Percentiles rank a stretch among this genome's conserved stretches.
Conservation (phyloP, 2,888 invertebrate genomes). For the Drosophila histrio region DNA sequence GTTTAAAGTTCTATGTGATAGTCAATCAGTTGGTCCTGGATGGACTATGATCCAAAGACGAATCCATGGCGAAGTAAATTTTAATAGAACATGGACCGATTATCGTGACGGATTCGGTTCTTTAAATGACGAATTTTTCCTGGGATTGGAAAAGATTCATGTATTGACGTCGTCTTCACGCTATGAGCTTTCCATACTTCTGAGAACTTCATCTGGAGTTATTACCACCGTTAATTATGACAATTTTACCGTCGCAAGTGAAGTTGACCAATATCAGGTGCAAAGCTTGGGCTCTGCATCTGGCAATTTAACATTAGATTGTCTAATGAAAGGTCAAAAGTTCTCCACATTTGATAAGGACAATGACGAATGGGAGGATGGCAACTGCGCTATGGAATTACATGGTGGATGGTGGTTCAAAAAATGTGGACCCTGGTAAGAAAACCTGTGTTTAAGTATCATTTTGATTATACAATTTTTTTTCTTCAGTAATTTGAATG, state of each 20-base stretch:
- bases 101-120: neutral
- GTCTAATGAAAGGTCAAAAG: neutral
- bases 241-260: neutral
- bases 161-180: neutral
- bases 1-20: neutral
- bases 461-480: neutral
- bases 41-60: neutral
- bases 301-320: neutral
- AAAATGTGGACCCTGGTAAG: neutral
- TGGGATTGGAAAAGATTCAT: neutral
- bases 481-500: neutral
- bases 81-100: neutral
- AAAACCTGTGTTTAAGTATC: neutral
- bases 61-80: neutral
- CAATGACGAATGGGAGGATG: neutral
- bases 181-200: neutral
- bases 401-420: neutral
- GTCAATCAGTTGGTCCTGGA: neutral
- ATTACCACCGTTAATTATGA: neutral
- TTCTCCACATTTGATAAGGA: neutral
- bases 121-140: neutral
- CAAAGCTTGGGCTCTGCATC: neutral
- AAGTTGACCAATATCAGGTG: neutral
- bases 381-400: neutral
- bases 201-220: neutral